Evolutionary conservation across 37 sponge, comb jelly and placozoan genomes (phyloP).

Genomic region (Cladorhizidae sp.): DNA sequence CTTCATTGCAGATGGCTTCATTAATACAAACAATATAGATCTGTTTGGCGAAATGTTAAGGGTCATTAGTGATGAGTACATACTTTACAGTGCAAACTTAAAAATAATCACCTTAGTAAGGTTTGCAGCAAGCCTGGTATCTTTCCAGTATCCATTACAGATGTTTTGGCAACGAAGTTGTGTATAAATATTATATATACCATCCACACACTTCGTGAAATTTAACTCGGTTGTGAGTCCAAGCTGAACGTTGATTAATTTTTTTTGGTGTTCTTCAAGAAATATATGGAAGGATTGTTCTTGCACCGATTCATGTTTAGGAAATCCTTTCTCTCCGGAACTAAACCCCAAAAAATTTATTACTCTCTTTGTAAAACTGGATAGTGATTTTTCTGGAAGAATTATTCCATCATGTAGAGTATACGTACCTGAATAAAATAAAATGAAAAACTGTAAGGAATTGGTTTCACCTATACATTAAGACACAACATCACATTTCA

Average conservation of each 20-base stretch:
- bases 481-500: too few relatives aligned
- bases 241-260: background rate
- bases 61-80: too few relatives aligned
- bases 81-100: background rate
- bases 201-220: background rate
- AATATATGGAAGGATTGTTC: background rate
- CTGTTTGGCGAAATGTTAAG: too few relatives aligned
- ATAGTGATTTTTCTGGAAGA: constrained; percentile 15
- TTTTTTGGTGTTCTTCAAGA: background rate
- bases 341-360: background rate
- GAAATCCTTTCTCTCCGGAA: background rate
- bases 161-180: background rate
- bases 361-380: background rate
- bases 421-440: constrained; percentile 6
- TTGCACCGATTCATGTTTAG: background rate
- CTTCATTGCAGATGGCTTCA: too few relatives aligned
- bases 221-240: background rate
- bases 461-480: too few relatives aligned
- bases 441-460: too few relatives aligned
- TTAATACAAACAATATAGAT: too few relatives aligned
- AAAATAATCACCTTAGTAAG: background rate
- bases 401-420: constrained; percentile 55
- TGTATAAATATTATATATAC: background rate
- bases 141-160: background rate
- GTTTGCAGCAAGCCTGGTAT: too few relatives aligned